Conservation (phyloP, 2,113 vertebrate genomes). For the Laterallus jamaicensis region DNA sequence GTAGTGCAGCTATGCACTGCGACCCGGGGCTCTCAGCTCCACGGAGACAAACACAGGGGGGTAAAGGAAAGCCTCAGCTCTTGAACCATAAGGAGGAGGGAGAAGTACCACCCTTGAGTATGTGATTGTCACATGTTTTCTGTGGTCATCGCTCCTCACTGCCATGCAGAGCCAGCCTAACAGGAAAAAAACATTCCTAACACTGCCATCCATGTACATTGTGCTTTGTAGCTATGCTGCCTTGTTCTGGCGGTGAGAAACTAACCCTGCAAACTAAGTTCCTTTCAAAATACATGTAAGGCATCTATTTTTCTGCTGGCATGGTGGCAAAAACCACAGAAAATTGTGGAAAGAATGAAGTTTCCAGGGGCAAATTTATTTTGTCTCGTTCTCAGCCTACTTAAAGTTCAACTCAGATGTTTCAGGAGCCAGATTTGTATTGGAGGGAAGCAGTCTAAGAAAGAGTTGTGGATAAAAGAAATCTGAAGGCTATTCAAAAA, state of each 20-base stretch:
- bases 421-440: constrained; percentile 9
- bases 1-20: not conserved
- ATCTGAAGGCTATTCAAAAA: constrained; percentile 23
- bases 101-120: not conserved
- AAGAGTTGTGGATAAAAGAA: constrained; percentile 31
- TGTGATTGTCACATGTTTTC: not conserved
- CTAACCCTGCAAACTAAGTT: not conserved
- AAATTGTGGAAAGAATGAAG: constrained; percentile 53
- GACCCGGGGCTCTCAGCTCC: not conserved
- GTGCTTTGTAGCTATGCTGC: not conserved
- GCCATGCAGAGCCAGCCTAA: not conserved
- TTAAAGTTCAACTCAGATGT: constrained; percentile 15
- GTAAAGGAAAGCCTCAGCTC: not conserved
- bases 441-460: constrained; percentile 8
- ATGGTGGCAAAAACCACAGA: constrained; percentile 8
- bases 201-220: not conserved
- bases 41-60: not conserved
- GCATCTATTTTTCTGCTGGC: constrained; percentile 28
- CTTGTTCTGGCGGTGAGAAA: not conserved
- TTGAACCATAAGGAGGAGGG: not conserved
- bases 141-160: not conserved
- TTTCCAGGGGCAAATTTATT: constrained; percentile 52
- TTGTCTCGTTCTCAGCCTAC: not conserved
- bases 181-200: not conserved
- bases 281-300: constrained; percentile 3